Conservation (phyloP, 2,888 invertebrate species). For the Latrodectus elegans region DNA sequence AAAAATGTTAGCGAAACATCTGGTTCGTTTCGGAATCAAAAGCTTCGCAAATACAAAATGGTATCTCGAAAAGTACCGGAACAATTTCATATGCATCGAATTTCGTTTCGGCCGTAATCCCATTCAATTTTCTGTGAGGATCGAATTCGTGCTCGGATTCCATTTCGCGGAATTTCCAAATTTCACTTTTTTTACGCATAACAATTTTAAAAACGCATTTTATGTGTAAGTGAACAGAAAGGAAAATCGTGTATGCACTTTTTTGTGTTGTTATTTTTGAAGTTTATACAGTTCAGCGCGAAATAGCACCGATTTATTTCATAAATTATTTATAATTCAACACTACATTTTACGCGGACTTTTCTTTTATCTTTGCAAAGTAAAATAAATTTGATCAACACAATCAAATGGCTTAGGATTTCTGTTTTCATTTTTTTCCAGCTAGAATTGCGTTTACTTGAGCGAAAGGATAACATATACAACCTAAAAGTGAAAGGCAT, state of each 20-base stretch:
- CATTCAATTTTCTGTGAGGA: constrained; percentile 23
- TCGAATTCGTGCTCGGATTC: constrained; percentile 35
- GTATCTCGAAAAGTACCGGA: neutral
- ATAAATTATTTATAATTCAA: constrained; percentile 42
- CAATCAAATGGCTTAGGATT: no score
- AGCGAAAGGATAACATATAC: no score
- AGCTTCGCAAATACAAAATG: constrained; percentile 20
- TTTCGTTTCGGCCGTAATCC: constrained; percentile 21
- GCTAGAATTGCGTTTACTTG: no score
- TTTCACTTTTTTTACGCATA: neutral
- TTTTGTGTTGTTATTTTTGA: neutral
- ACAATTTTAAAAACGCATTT: neutral
- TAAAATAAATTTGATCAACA: no score
- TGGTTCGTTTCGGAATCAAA: constrained; percentile 4
- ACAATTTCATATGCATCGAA: constrained; percentile 38
- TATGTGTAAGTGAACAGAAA: constrained; percentile 4
- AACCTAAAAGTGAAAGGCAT: no score
- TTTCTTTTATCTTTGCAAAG: neutral
- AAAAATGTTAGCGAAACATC: neutral
- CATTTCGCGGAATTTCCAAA: constrained; percentile 18
- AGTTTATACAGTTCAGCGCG: neutral
- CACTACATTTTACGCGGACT: neutral
- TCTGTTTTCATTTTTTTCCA: no score
- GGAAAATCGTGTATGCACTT: constrained; percentile 7
- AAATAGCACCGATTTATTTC: neutral